Base-by-base conservation (phyloP, 2,113 vertebrate species). In the Mus spicilegus region DNA sequence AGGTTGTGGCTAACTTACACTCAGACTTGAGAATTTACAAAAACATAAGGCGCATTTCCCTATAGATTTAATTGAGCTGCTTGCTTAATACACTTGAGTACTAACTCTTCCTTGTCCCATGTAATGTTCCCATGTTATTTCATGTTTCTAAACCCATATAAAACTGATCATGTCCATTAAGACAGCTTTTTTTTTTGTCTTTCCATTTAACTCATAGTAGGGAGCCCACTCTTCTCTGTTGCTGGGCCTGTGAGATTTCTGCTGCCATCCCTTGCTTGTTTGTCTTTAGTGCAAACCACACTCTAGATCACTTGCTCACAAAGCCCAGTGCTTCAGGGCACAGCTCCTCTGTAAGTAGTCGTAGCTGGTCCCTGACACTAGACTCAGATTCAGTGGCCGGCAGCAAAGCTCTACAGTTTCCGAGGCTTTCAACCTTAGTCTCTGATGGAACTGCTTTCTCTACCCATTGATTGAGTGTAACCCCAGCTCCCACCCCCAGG, bases 121-220 rank as follows among this genome's bases (percentile, higher is more conserved):
- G 5, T 78, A 22, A 36, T 11, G 20, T 51, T 89, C 33, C 54
- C 4, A 8, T 61, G 30, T 92, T 70, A 72, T 24, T 22, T 26
- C 46, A 36, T 30, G 49, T 49, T 75, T 84, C 30, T 92, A 80
- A 72, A 26, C 67, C 58, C 24, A 26, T 88, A 86, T 69, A 69
- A 67, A 63, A 91, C 51, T 89, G 78, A 78, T 46, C 69, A 33
- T 73, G 78, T 22, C 13, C 39, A 11, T 73, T 49, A 42, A 49
- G 28, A 46, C 67, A 84, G 54, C 61, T 51, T 58, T 88, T 51
- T 92, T 54, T 78, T 93, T 93, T 92, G 12, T 87, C 75, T 97
- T 87, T 77, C 42, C 3, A 2, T 70, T 61, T 51, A 73, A 90
- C 86, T 87, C 46, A 58, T 33, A 6, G 28, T 36, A 89, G 65